Conservation (phyloP, 2,888 invertebrate species). For the Habroteleia sp. region DNA sequence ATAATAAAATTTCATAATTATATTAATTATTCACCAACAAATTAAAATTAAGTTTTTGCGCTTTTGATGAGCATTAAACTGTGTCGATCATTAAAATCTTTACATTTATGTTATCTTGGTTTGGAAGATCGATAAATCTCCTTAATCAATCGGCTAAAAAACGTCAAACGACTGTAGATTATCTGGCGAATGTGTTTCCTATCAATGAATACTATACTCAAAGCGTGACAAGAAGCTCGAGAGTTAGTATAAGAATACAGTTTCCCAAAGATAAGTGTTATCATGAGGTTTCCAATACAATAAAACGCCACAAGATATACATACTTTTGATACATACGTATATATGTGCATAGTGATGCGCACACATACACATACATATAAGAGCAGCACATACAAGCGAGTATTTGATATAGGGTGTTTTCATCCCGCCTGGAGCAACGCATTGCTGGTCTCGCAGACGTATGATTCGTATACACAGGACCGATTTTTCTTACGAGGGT, state of each 20-base stretch:
- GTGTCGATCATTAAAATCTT: too few relatives aligned
- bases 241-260: slow-evolving; percentile 77
- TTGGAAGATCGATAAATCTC: slow-evolving; percentile 20
- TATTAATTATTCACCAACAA: too few relatives aligned
- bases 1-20: too few relatives aligned
- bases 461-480: slow-evolving; percentile 59
- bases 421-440: slow-evolving; percentile 64
- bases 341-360: neutral
- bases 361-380: neutral
- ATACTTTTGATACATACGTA: slow-evolving; percentile 2
- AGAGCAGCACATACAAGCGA: too few relatives aligned
- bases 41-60: too few relatives aligned
- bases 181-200: slow-evolving; percentile 44
- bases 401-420: slow-evolving; percentile 58
- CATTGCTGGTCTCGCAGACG: slow-evolving; percentile 25
- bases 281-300: slow-evolving; percentile 78
- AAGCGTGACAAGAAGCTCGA: slow-evolving; percentile 53
- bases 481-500: slow-evolving; percentile 73
- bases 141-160: slow-evolving; percentile 43
- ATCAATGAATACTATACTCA: slow-evolving; percentile 40
- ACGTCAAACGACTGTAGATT: slow-evolving; percentile 28
- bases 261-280: slow-evolving; percentile 78
- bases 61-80: too few relatives aligned
- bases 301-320: slow-evolving; percentile 71
- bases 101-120: slow-evolving; percentile 16